Base-by-base conservation (phyloP, 2,113 vertebrate species). In the Pteronura brasiliensis region DNA sequence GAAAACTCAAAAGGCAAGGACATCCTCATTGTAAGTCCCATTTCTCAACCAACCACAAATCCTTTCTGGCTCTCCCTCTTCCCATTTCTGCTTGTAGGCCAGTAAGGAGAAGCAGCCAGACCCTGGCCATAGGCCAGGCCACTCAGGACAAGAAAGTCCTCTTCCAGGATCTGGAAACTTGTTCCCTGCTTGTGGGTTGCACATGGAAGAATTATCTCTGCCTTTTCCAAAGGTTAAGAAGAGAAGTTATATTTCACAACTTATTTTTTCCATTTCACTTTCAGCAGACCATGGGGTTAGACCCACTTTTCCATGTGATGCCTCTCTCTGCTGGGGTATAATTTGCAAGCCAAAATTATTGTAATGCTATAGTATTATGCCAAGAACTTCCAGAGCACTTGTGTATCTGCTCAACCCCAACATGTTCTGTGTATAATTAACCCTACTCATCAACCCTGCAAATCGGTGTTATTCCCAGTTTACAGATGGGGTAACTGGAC, bases 331-430 rank as follows among this genome's bases (percentile, higher is more conserved):
- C 88, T 95, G 93, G 96, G 94, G 90, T 98, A 86, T 98, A 97
- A 98, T 98, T 97, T 98, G 88, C 88, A 96, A 96, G 96, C 96
- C 97, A 97, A 84, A 98, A 98, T 98, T 97, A 96, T 94, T 96
- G 67, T 98, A 97, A 98, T 98, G 67, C 96, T 98, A 97, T 96
- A 97, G 97, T 92, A 96, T 97, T 98, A 98, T 89, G 96, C 96
- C 95, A 95, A 94, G 96, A 96, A 88, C 93, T 93, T 96, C 74
- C 90, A 97, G 94, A 95, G 90, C 92, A 61, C 84, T 97, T 95
- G 84, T 94, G 90, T 97, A 93, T 97, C 87, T 96, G 95, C 88
- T 96, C 82, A 96, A 67, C 84, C 93, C 90, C 94, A 96, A 94
- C 95, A 94, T 47, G 20, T 36, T 94, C 94, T 95, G 67, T 96